Conservation (phyloP, 2,797 vertebrate genomes). For the Peromyscus aztecus region DNA sequence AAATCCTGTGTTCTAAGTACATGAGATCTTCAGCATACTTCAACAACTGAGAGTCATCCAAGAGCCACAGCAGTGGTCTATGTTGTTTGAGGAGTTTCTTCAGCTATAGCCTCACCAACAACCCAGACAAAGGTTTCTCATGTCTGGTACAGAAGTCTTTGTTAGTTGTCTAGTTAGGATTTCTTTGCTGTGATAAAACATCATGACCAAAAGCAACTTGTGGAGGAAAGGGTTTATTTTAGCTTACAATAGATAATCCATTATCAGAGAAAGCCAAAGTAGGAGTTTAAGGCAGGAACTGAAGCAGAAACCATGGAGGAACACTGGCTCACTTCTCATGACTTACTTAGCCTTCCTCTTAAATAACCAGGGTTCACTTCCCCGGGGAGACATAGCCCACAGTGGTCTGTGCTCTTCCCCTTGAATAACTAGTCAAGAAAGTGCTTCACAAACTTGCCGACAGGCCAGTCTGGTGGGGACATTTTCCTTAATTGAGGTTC, state of each 20-base stretch:
- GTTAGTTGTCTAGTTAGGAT: neutral
- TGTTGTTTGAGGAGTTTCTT: neutral
- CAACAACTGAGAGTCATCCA: neutral
- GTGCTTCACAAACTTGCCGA: neutral
- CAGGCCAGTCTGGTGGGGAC: neutral
- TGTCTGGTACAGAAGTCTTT: neutral
- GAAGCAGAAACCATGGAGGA: neutral
- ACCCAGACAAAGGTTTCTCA: neutral
- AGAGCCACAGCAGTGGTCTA: neutral
- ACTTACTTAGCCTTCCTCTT: neutral
- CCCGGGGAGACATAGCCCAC: neutral
- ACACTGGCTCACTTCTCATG: neutral
- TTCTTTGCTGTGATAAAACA: neutral
- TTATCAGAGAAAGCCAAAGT: neutral
- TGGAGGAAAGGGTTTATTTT: neutral
- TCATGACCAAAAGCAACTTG: neutral
- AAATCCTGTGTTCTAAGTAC: neutral
- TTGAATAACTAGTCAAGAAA: neutral
- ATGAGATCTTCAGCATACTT: neutral
- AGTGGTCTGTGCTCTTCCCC: neutral
- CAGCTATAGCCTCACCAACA: neutral
- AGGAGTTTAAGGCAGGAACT: neutral
- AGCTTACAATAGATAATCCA: neutral
- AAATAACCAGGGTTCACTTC: neutral
- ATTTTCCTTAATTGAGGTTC: neutral